Base-by-base conservation (phyloP, 2,113 vertebrate genomes). In the Sorex fumeus region DNA sequence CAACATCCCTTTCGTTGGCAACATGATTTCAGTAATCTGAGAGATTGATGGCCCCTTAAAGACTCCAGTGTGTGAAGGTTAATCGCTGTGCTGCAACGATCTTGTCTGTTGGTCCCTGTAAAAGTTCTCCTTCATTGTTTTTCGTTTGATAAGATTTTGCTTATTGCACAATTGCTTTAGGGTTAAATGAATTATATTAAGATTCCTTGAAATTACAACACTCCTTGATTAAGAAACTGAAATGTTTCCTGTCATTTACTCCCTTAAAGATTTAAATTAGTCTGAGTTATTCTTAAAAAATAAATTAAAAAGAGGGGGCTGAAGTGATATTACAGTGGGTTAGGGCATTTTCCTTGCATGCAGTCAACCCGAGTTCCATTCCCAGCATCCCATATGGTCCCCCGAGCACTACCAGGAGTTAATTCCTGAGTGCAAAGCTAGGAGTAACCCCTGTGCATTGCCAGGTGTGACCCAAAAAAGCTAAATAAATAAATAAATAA, bases 1-100 rank as follows among this genome's bases (percentile, higher is more conserved):
- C 97, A 96, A 98, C 97, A 98, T 98, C 98, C 98, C 98, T 97
- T 97, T 95, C 95, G 92, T 97, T 97, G 93, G 97, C 93, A 83
- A 95, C 82, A 86, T 95, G 96, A 96, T 95, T 97, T 96, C 93
- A 93, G 93, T 93, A 94, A 93, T 87, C 90, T 96, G 94, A 78
- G 92, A 96, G 96, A 97, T 94, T 95, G 89, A 93, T 91, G 95
- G 87, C 19, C 93, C 94, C 62, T 36, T 77, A 95, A 85, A 95
- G 81, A 94, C 93, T 96, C 70, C 88, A 81, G 84, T 28, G 25
- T 95, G 84, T 95, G 95, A 98, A 98, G 95, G 94, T 94, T 96
- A 75, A 91, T 96, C 78, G 96, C 95, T 93, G 32, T 96, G 96
- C 91, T 96, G 94, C 96, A 96, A 82, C 95, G 94, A 93, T 60